A percentile compares a stretch with the other conserved stretches of the same genome.
Conservation (phyloP, 2,888 invertebrate genomes). For the Rotaria sp. region DNA sequence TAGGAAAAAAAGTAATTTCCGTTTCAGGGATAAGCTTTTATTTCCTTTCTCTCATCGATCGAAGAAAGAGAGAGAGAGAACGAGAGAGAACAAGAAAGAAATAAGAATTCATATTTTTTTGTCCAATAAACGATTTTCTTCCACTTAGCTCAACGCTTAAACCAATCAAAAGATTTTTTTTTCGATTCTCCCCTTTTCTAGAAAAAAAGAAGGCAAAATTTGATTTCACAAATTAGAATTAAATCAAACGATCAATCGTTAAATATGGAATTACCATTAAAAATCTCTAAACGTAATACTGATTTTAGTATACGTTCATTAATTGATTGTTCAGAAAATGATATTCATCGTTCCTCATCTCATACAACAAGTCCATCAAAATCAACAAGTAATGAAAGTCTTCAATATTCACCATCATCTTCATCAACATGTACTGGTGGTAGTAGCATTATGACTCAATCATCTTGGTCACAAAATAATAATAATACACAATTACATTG, state of each 20-base stretch:
- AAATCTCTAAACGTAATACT: not conserved
- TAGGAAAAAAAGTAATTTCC: not conserved
- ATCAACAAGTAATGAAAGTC: conserved; percentile 23
- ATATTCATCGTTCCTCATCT: not conserved
- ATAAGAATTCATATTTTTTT: not conserved
- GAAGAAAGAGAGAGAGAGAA: not conserved
- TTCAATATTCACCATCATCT: conserved; percentile 26
- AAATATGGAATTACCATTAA: conserved; percentile 5
- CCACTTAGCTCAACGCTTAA: not conserved
- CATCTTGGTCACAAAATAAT: not conserved
- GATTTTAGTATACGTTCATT: conserved; percentile 22
- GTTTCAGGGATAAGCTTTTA: not conserved
- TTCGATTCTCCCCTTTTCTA: not conserved
- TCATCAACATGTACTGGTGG: not conserved
- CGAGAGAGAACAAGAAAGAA: not conserved
- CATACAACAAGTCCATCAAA: not conserved
- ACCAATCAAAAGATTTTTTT: not conserved
- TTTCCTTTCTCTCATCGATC: not conserved
- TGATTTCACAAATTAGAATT: conserved; percentile 11
- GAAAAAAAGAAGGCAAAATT: not conserved
- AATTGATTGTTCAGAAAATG: not conserved
- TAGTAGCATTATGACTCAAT: not conserved
- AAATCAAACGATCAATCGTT: not conserved
- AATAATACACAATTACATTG: not conserved
- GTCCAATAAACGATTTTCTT: conserved; percentile 5